These are phyloP conservation scores for Rhogogaster chlorosoma DNA, from an alignment of 2,888 invertebrate genomes.

Conservation along the genomic window DNA sequence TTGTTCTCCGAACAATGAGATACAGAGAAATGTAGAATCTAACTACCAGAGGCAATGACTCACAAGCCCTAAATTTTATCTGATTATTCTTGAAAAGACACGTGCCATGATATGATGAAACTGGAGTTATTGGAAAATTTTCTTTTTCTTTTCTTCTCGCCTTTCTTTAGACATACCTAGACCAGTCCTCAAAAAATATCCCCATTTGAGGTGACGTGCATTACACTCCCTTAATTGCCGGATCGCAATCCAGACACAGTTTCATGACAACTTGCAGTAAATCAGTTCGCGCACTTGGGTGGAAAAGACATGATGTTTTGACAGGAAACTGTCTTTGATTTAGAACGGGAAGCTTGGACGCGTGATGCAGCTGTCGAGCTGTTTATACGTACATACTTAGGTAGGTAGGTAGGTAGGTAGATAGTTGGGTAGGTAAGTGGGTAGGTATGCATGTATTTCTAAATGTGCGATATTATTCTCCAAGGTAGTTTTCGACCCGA, in stretches of 20 bases:
- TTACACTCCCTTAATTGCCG: neutral
- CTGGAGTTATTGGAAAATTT: neutral
- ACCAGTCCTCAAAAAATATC: neutral
- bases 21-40: neutral
- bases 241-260: conserved; percentile 1
- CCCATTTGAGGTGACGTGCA: neutral
- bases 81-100: neutral
- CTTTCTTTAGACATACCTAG: neutral
- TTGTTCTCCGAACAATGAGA: neutral
- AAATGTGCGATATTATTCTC: neutral
- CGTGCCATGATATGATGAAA: neutral
- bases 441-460: neutral
- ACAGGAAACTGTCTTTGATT: conserved; percentile 25
- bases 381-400: neutral
- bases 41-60: neutral
- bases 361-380: conserved; percentile 10
- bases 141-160: neutral
- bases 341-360: conserved; percentile 4
- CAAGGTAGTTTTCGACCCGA: neutral
- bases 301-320: conserved; percentile 26
- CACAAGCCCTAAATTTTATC: neutral
- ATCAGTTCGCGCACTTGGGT: neutral
- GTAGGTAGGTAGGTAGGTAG: neutral
- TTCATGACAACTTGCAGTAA: neutral
- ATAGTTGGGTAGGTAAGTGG: neutral